Base-by-base conservation (phyloP, 2,888 invertebrate species). In the Drosophila subquinaria region DNA sequence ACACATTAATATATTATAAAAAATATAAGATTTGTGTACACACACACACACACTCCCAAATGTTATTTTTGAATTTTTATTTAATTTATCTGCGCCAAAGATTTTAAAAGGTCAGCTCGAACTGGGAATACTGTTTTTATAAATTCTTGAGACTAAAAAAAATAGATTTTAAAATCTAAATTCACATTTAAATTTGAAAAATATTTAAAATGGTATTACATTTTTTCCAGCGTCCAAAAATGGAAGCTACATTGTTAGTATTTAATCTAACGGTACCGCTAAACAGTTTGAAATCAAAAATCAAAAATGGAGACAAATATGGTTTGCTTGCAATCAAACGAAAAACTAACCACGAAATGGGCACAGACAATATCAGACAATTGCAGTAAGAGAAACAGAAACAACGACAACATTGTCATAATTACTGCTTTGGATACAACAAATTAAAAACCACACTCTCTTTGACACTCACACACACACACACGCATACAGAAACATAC, bases 391-490 rank as follows among this genome's bases (percentile, higher is more conserved):
- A 61, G 38, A 50, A 57, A 50, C 50, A 61, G 38, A 50, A 57
- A 50, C 50, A 65, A 42, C 20, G 52, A 36, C 65, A 42, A 43
- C 20, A 60, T 33, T 42, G 59, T 50, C 63, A 61, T 59, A 56
- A 69, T 66, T 60, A 71, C 40, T 60, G 73, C 51, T 75, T 71
- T 62, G 36, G 60, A 53, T 64, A 69, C 80, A 82, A 64, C 56
- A 65, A 74, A 76, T 51, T 79, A 69, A 84, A 75, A 76, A 53
- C 43, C 61, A 67, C 63, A 76, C 68, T 79, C 76, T 69, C 62
- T 68, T 63, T 45, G 33, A 53, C 48, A 61, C 42, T 50, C 33
- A 50, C 56, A 67, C 56, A 53, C 51, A 52, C 48, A 66, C 63
- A 55, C 35, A 40, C 17, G 13, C 13, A 30, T 30, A 30, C 30